These are phyloP conservation scores for Leptopilina clavipes DNA, from an alignment of 1,140 invertebrate genomes.

Conservation along the genomic window DNA sequence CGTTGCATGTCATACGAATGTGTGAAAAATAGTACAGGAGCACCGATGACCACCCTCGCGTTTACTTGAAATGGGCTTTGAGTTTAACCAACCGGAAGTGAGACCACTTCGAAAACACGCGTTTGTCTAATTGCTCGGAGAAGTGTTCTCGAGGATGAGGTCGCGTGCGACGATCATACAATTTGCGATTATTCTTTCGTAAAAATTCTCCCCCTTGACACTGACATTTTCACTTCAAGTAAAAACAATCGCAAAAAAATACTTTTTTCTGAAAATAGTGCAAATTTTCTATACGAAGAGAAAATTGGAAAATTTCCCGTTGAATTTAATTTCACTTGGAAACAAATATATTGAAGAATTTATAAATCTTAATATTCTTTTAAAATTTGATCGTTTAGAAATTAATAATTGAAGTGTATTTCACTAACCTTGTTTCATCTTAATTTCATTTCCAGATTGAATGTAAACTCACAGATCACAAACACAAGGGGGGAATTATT, in stretches of 20 bases:
- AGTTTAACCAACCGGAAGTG: slow-evolving; percentile 56
- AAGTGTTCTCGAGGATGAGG: slow-evolving; percentile 43
- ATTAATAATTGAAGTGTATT: too few species aligned
- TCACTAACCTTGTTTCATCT: too few species aligned
- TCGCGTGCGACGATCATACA: slow-evolving; percentile 39
- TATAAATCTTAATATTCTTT: too few species aligned
- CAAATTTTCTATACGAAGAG: too few species aligned
- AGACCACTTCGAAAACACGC: slow-evolving; percentile 52
- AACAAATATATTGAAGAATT: too few species aligned
- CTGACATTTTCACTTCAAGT: background rate
- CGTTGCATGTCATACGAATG: slow-evolving; percentile 35
- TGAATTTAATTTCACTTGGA: too few species aligned
- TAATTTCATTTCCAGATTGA: too few species aligned
- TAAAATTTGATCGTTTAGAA: too few species aligned
- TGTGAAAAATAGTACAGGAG: slow-evolving; percentile 10
- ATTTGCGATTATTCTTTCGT: slow-evolving; percentile 47
- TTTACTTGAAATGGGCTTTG: slow-evolving; percentile 51
- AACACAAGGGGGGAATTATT: too few species aligned
- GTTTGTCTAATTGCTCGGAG: slow-evolving; percentile 63
- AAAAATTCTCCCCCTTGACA: slow-evolving; percentile 44
- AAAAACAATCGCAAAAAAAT: background rate
- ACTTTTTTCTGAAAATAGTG: too few species aligned
- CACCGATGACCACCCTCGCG: background rate
- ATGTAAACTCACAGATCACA: too few species aligned
- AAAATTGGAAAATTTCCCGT: too few species aligned